Base-by-base conservation (phyloP, 2,113 vertebrate genomes). In the Rhagologus leucostigma region DNA sequence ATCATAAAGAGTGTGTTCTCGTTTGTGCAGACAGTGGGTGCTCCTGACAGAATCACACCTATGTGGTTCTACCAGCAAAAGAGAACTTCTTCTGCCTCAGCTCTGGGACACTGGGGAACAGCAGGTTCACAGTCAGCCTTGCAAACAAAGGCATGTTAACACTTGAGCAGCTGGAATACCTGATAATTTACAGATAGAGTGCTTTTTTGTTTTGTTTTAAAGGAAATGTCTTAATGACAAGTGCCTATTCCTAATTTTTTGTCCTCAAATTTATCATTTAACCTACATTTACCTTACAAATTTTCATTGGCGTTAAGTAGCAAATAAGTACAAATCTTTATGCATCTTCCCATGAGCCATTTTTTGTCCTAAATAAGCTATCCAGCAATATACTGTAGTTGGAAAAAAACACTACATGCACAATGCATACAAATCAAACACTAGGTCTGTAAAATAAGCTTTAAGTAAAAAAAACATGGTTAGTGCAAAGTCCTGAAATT, bases 271-370 rank as follows among this genome's bases (percentile, higher is more conserved):
- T 91, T 4, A 4, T 81, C 5, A 2, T 96, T 93, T 91, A 92
- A 91, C 94, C 91, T 93, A 55, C 5, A 35, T 95, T 87, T 85
- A 89, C 37, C 55, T 79, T 65, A 71, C 76, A 93, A 90, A 93
- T 97, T 97, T 96, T 95, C 91, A 94, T 41, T 35, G 64, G 84
- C 9, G 6, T 77, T 81, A 94, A 94, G 92, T 76, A 96, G 95
- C 84, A 97, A 96, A 93, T 97, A 90, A 97, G 96, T 87, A 97
- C 87, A 98, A 98, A 98, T 98, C 98, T 98, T 98, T 98, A 98
- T 98, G 98, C 95, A 97, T 98, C 97, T 98, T 98, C 98, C 98
- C 98, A 98, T 98, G 98, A 98, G 98, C 98, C 98, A 79, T 98
- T 98, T 97, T 98, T 97, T 94, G 68, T 97, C 98, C 98, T 98